These are phyloP conservation scores for Podarcis muralis DNA, from an alignment of 2,113 vertebrate species.

Conservation along the genomic window DNA sequence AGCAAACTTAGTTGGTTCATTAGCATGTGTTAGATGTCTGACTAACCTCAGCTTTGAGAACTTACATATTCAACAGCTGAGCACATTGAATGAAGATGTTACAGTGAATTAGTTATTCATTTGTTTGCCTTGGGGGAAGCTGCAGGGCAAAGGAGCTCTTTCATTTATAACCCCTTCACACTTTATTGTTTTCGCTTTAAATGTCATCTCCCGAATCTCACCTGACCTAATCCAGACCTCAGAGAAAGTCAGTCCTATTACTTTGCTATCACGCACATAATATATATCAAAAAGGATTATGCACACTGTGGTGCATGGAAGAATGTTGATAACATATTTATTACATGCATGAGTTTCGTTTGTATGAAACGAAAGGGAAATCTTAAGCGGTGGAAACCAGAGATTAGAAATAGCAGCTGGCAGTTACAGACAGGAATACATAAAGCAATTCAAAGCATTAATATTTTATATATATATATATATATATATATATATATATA, in stretches of 20 bases:
- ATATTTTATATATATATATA: neutral
- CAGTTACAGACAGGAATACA: conserved; percentile 32
- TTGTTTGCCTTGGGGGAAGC: conserved; percentile 51
- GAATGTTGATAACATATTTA: conserved; percentile 37
- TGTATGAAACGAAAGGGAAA: conserved; percentile 36
- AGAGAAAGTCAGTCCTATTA: conserved; percentile 39
- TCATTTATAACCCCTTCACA: conserved; percentile 57
- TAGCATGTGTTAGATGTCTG: conserved; percentile 60
- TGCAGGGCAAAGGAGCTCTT: conserved; percentile 38
- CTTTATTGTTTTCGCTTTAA: conserved; percentile 59
- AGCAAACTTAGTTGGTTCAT: conserved; percentile 41
- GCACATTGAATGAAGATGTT: conserved; percentile 59
- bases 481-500: too few species aligned
- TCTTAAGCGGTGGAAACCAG: conserved; percentile 31
- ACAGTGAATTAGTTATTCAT: conserved; percentile 60
- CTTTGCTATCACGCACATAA: conserved; percentile 18
- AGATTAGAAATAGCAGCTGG: neutral
- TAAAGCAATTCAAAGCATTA: conserved; percentile 26
- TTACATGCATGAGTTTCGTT: conserved; percentile 37
- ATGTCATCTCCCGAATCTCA: conserved; percentile 45
- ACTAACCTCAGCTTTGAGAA: conserved; percentile 56
- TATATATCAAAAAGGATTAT: conserved; percentile 35
- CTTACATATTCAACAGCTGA: conserved; percentile 56
- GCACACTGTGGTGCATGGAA: neutral
- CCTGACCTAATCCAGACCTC: conserved; percentile 44